These are phyloP conservation scores for Ophiodon elongatus DNA, from an alignment of 2,113 vertebrate genomes.

Conservation along the genomic window DNA sequence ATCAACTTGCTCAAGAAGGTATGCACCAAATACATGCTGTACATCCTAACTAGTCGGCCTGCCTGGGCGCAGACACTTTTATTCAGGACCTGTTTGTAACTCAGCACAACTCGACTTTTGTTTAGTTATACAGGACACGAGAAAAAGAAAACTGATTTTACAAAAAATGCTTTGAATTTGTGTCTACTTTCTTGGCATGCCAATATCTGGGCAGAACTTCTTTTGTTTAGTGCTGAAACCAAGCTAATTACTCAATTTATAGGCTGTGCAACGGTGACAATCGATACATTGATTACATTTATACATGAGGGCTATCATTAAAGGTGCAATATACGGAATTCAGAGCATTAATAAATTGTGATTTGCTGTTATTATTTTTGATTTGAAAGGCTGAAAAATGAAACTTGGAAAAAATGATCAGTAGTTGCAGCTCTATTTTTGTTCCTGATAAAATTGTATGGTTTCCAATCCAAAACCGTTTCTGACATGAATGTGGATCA, in stretches of 20 bases:
- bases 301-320: not conserved
- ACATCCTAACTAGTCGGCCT: not conserved
- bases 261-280: not conserved
- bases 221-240: not conserved
- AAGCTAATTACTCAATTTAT: not conserved
- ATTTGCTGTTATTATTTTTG: not conserved
- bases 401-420: not conserved
- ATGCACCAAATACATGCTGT: conserved; percentile 47
- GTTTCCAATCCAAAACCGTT: not conserved
- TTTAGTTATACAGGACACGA: not conserved
- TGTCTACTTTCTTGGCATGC: not conserved
- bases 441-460: not conserved
- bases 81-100: not conserved
- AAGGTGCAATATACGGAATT: not conserved
- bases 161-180: not conserved
- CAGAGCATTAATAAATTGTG: too few species aligned
- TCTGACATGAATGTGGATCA: not conserved
- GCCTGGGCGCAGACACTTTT: not conserved
- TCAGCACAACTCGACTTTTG: not conserved
- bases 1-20: conserved; percentile 95
- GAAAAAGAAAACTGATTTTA: not conserved
- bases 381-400: not conserved
- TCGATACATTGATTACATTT: not conserved
- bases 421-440: not conserved
- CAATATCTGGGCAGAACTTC: not conserved